Evolutionary conservation across 2,113 vertebrate genomes (phyloP), one percentile per base, ranked within the genome.

Genomic region (Eretmochelys imbricata): DNA sequence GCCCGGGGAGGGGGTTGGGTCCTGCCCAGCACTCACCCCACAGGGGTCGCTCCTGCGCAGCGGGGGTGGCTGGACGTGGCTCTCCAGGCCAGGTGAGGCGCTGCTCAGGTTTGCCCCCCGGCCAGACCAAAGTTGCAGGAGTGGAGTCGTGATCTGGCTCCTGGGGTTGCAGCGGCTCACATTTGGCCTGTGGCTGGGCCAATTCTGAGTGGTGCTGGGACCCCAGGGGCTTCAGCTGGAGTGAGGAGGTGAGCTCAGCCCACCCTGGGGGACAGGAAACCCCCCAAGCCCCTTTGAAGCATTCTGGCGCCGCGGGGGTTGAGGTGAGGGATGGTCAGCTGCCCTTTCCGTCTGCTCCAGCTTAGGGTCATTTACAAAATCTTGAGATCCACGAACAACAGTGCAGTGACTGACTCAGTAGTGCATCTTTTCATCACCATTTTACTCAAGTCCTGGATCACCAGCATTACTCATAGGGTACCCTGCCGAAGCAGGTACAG

Each of bases 381-480:
- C 20, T 1, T 11, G 6, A 2, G 69, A 62, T 84, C 49, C 17
- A 78, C 91, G 88, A 91, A 82, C 88, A 82, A 95, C 91, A 91
- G 85, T 8, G 81, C 55, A 49, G 4, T 2, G 62, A 93, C 38
- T 94, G 95, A 97, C 82, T 96, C 94, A 96, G 92, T 35, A 3
- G 90, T 91, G 91, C 88, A 85, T 89, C 89, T 91, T 50, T 10
- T 78, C 87, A 5, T 75, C 95, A 90, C 80, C 87, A 4, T 80
- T 91, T 89, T 22, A 42, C 80, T 83, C 83, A 88, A 87, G 84
- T 31, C 94, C 76, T 91, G 46, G 65, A 84, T 62, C 84, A 88
- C 53, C 53, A 93, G 80, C 84, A 85, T n/a, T 93, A 16, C 83
- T 86, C 55, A 20, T 0, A 0, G 38, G 94, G 95, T 89, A 84